phyloP scores from a whole-genome alignment of 2,888 invertebrate genomes.

The Eudemis profundana region DNA sequence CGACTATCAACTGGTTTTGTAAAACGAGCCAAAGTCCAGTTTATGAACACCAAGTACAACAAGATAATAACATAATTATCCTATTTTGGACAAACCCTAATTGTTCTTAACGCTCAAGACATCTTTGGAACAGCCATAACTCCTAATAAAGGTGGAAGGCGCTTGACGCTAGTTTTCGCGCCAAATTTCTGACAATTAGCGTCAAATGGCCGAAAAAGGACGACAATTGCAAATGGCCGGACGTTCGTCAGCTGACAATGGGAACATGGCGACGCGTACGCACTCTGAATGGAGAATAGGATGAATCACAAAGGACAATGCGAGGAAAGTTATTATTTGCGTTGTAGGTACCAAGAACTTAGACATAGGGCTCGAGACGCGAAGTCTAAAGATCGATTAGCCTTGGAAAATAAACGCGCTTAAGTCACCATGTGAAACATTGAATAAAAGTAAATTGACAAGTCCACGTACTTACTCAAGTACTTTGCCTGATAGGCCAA shows the following conservation, averaged over 20 bases:
- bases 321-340: constrained; percentile 17
- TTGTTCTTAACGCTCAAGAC: neutral
- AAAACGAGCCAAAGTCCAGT: no score
- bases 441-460: no score
- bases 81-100: constrained; percentile 1
- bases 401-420: no score
- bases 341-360: no score
- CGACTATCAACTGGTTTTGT: no score
- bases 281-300: constrained; percentile 62
- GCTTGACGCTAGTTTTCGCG: constrained; percentile 20
- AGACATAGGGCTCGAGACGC: neutral
- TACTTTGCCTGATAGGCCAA: no score
- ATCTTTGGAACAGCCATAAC: constrained; percentile 10
- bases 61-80: neutral
- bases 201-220: constrained; percentile 55
- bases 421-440: no score
- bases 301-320: constrained; percentile 62
- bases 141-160: constrained; percentile 19
- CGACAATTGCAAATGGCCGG: constrained; percentile 52
- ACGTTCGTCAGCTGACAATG: constrained; percentile 73
- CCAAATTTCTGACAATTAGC: constrained; percentile 40
- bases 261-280: constrained; percentile 65
- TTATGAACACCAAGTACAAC: no score
- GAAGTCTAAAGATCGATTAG: no score
- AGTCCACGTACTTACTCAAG: no score